Conservation (phyloP, 1,140 invertebrate species). For the Hestina assimilis region DNA sequence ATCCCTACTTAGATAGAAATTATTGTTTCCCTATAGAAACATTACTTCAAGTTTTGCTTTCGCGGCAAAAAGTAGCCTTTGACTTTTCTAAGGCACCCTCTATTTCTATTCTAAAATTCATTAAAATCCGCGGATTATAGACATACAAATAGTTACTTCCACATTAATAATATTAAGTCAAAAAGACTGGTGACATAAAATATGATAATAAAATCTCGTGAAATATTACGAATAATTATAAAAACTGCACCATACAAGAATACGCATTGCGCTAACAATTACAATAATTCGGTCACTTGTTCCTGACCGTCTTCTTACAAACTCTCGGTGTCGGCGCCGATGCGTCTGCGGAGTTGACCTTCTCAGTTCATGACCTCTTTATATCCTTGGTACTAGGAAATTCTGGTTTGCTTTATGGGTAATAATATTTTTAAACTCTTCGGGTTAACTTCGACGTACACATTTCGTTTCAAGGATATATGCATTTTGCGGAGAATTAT, state of each 20-base stretch:
- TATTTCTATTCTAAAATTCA: too few relatives aligned
- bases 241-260: background rate
- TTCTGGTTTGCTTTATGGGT: background rate
- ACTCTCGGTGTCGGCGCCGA: slow-evolving; percentile 1
- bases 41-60: too few relatives aligned
- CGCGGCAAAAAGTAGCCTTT: too few relatives aligned
- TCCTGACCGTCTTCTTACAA: background rate
- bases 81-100: too few relatives aligned
- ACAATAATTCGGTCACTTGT: background rate
- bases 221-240: background rate
- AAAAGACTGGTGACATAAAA: too few relatives aligned
- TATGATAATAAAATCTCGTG: background rate
- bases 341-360: background rate
- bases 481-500: too few relatives aligned
- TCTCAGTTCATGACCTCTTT: slow-evolving; percentile 4
- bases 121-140: too few relatives aligned
- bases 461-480: too few relatives aligned
- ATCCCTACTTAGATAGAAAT: too few relatives aligned
- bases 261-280: slow-evolving; percentile 13
- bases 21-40: too few relatives aligned
- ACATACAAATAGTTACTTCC: too few relatives aligned
- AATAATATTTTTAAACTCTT: background rate
- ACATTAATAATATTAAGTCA: too few relatives aligned
- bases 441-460: background rate
- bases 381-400: background rate